These are phyloP conservation scores for Aegithalos caudatus DNA, from an alignment of 2,113 vertebrate species.

Conservation along the genomic window DNA sequence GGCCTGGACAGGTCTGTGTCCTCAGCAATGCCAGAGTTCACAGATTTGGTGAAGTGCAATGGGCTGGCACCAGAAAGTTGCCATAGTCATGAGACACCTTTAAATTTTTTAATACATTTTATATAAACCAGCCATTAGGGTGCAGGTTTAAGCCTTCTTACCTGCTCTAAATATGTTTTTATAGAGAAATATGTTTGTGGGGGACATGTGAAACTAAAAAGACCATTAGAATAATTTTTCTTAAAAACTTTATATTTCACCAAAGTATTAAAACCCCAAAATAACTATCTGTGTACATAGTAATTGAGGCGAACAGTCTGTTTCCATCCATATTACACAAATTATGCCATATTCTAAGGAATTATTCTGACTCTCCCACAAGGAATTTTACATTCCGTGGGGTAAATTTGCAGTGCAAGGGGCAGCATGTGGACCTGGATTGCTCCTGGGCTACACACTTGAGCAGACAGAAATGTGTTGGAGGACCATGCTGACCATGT, in stretches of 20 bases:
- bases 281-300: accelerated
- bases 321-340: accelerated
- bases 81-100: accelerated
- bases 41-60: accelerated
- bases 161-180: neutral
- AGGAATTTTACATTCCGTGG: neutral
- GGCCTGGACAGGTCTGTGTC: neutral
- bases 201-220: neutral
- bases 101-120: neutral
- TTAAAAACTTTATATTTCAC: neutral
- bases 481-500: accelerated
- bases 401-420: neutral
- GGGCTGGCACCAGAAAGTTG: neutral
- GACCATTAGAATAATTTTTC: neutral
- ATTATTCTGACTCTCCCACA: neutral
- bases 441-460: neutral
- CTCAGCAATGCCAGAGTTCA: neutral
- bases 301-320: neutral
- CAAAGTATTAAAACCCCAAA: neutral
- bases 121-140: neutral
- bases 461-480: neutral
- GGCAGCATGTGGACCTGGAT: neutral
- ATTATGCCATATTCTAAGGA: neutral
- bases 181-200: neutral
- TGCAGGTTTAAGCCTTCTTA: neutral